Conservation (phyloP, 2,797 vertebrate genomes). For the Ateles fusciceps region DNA sequence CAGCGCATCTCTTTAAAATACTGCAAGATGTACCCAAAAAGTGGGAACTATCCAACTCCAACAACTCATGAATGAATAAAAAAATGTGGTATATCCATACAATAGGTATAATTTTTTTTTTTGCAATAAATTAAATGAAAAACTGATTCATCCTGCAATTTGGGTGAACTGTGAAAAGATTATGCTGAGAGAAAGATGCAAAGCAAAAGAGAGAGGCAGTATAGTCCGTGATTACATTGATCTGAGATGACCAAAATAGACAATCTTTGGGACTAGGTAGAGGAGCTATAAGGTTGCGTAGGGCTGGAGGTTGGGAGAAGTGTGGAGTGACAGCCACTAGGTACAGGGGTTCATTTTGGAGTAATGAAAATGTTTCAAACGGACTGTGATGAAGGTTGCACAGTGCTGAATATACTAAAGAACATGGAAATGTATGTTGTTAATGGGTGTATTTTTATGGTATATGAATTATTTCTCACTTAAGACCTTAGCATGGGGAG, state of each 20-base stretch:
- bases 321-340: rapidly evolving
- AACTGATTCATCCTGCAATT: rapidly evolving
- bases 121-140: background rate
- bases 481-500: too few species aligned
- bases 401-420: background rate
- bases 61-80: background rate
- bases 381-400: background rate
- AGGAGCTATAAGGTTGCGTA: rapidly evolving
- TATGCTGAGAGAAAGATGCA: background rate
- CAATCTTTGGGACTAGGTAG: background rate
- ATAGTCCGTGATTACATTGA: rapidly evolving
- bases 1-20: background rate
- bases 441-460: too few species aligned
- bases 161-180: too few species aligned
- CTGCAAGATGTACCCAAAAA: background rate
- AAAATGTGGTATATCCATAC: background rate
- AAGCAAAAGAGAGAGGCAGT: background rate
- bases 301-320: rapidly evolving
- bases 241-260: background rate
- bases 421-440: background rate
- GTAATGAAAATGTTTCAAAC: background rate
- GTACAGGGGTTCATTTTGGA: background rate
- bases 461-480: too few species aligned
- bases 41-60: background rate
- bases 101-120: background rate